phyloP scores from a whole-genome alignment of 1,140 invertebrate species.

The Neodiprion pinetum region DNA sequence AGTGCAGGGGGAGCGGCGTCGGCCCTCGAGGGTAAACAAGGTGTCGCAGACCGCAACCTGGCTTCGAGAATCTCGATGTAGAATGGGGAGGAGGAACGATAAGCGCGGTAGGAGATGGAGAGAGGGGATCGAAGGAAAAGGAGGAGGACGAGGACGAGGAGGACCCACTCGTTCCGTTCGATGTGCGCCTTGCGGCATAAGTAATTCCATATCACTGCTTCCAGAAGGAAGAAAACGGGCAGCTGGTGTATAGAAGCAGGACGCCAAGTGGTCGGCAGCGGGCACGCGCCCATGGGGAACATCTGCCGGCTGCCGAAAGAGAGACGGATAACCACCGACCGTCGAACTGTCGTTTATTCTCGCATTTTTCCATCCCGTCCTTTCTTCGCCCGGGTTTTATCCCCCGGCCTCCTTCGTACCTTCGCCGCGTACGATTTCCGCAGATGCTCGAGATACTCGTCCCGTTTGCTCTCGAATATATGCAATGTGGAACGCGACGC shows the following conservation, averaged over 20 bases:
- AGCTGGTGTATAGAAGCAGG: constrained; percentile 6
- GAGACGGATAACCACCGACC: background rate
- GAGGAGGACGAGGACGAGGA: background rate
- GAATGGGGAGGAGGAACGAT: background rate
- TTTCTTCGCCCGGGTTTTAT: background rate
- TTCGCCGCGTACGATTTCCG: no score
- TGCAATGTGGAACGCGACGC: background rate
- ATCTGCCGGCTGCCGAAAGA: constrained; percentile 4
- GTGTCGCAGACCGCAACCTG: constrained; percentile 3
- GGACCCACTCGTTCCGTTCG: background rate
- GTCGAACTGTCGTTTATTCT: background rate
- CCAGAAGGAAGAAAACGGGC: background rate
- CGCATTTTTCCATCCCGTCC: background rate
- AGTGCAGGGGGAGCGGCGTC: background rate
- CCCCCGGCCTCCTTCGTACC: background rate
- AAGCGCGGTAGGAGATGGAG: background rate
- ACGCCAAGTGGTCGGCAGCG: constrained; percentile 6
- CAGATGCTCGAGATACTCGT: background rate
- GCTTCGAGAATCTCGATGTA: background rate
- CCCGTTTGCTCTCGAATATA: background rate
- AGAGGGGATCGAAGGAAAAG: background rate
- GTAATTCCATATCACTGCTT: constrained; percentile 6
- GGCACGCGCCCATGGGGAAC: background rate
- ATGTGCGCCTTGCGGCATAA: no score
- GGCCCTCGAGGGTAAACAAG: constrained; percentile 1